Base-by-base conservation (phyloP, 2,888 invertebrate genomes). In the Vannuccia rotundouncinata region DNA sequence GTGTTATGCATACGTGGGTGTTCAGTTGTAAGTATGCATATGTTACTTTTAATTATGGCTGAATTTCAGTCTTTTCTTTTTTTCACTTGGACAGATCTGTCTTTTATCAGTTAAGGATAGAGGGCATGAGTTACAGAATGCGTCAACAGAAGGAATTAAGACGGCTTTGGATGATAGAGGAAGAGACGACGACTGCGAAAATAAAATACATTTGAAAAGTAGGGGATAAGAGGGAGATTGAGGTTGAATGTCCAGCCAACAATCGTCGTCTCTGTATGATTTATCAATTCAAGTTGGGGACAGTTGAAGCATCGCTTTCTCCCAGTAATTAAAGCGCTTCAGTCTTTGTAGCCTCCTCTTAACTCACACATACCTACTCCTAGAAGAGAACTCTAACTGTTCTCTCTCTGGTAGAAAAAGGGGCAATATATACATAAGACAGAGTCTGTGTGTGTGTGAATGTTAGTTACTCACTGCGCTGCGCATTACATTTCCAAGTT, bases 301-400 rank as follows among this genome's bases (percentile, higher is more conserved):
- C 66, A 66, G 10, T 13, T 13, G 66, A 5, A 66, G 22, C 5
- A 66, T 66, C 10, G 22, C 22, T 66, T 66, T 66, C 66, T 66
- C 66, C 5, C 25, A 22, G 66, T 66, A 66, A 66, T 66, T 66
- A 66, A 66, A 66, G 66, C 66, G 66, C 66, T 66, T 66, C 66
- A 22, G 66, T 66, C 25, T 66, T 66, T 66, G 66, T 66, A 22
- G 45, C 45, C 45, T 45, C 45, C 17, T 45, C 45, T 45, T 45
- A 5, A 45, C 45, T 45, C 45, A 45, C 45, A 45, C 45, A 45
- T 17, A 45, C 45, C 5, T 17, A 13, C 5, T 45, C 5, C 45
- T 45, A 17, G 10, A 13, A 45, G 5, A 45, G 45, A 45, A 45
- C 5, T 17, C 17, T 5, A 45, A 45, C 45, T 13, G 45, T 45